Conservation (phyloP, 1,140 invertebrate genomes). For the Cheumatopsyche charites region DNA sequence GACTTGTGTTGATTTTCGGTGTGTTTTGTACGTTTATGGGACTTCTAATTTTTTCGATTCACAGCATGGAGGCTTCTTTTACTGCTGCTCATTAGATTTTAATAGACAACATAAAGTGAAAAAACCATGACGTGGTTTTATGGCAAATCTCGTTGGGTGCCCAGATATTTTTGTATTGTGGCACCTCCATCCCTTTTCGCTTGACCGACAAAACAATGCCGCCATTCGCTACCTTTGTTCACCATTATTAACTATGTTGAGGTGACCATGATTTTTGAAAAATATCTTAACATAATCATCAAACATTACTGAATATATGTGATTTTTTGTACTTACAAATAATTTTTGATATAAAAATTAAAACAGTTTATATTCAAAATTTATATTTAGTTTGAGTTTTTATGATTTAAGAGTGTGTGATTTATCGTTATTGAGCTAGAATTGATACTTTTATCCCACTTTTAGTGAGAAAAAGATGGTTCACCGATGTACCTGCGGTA, state of each 20-base stretch:
- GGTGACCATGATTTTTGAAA: constrained; percentile 28
- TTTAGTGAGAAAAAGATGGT: neutral
- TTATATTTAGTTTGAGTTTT: too few species aligned
- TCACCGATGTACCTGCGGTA: constrained; percentile 16
- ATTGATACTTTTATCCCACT: neutral
- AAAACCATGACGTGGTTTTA: constrained; percentile 36
- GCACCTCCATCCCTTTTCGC: constrained; percentile 17
- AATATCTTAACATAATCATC: neutral
- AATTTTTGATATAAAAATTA: neutral
- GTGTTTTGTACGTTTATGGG: too few species aligned
- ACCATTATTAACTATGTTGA: constrained; percentile 13
- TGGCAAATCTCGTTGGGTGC: constrained; percentile 30
- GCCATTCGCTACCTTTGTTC: constrained; percentile 15
- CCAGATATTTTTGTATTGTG: constrained; percentile 31
- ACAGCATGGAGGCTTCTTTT: constrained; percentile 24
- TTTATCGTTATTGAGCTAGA: neutral
- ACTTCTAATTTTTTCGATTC: too few species aligned
- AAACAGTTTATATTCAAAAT: too few species aligned
- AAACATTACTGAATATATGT: neutral
- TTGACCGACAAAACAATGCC: constrained; percentile 32
- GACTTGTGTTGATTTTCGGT: too few species aligned
- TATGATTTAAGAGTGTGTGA: too few species aligned
- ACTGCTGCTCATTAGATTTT: constrained; percentile 32
- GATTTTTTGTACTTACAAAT: neutral
- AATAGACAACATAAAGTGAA: constrained; percentile 28